phyloP scores from a whole-genome alignment of 2,888 invertebrate species.

The Stramonita haemastoma region DNA sequence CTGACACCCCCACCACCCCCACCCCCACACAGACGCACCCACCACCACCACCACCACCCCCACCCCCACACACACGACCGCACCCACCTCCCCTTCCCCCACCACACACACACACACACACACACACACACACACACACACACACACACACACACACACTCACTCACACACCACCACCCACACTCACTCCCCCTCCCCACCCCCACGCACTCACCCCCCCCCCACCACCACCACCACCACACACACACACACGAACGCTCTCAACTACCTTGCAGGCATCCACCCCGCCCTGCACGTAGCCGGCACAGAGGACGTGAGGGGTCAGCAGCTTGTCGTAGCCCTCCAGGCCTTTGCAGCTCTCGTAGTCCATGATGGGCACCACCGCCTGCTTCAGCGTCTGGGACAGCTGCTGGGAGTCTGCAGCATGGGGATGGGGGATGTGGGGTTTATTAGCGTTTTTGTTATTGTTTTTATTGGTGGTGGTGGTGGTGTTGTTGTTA shows the following conservation, averaged over 20 bases:
- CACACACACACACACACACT: neutral
- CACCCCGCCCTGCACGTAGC: conserved; percentile 86
- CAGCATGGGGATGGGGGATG: too few relatives aligned
- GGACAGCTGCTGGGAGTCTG: neutral
- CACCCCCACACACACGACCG: neutral
- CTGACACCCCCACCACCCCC: neutral
- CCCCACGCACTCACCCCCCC: neutral
- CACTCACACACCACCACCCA: neutral
- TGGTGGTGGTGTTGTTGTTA: too few relatives aligned
- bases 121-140: neutral
- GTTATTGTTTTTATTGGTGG: too few relatives aligned
- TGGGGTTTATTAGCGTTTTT: too few relatives aligned
- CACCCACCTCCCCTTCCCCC: neutral
- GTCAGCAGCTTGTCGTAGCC: conserved; percentile 78
- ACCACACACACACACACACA: neutral
- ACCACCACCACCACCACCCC: neutral
- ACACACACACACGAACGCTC: neutral
- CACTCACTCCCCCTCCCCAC: neutral
- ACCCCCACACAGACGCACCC: neutral
- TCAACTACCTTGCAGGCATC: conserved; percentile 85
- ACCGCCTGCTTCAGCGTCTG: conserved; percentile 38
- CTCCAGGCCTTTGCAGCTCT: conserved; percentile 33
- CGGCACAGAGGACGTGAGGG: conserved; percentile 94
- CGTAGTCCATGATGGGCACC: conserved; percentile 40
- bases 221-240: conserved; percentile 1